Conservation (phyloP, 2,113 vertebrate genomes). For the Corapipo altera region DNA sequence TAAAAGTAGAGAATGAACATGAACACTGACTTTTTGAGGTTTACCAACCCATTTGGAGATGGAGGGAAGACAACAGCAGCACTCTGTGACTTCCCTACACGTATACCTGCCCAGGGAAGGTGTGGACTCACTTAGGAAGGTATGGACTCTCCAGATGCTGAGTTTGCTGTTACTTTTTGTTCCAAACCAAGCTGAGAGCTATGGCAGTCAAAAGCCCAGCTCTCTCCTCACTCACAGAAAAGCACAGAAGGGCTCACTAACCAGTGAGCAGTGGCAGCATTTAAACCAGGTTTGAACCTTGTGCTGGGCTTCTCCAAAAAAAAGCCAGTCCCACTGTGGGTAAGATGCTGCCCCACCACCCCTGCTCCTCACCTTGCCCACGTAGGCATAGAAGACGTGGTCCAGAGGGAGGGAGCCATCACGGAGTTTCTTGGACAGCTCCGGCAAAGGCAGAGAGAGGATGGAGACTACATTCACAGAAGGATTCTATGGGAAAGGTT, state of each 20-base stretch:
- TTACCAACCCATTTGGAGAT: not conserved
- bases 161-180: not conserved
- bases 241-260: not conserved
- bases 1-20: not conserved
- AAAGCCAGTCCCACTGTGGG: accelerated
- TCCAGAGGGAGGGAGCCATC: slow-evolving; percentile 71
- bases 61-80: not conserved
- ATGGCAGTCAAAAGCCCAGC: not conserved
- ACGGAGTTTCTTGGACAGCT: slow-evolving; percentile 70
- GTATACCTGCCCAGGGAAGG: not conserved
- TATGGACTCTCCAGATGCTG: not conserved
- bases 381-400: slow-evolving; percentile 77
- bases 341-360: accelerated
- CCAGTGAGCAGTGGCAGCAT: not conserved
- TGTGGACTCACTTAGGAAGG: not conserved
- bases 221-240: not conserved
- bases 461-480: slow-evolving; percentile 33
- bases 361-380: slow-evolving; percentile 77
- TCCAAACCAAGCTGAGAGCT: not conserved
- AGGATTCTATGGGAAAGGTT: slow-evolving; percentile 60
- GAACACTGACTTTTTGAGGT: not conserved
- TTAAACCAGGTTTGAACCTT: not conserved
- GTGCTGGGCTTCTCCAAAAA: not conserved
- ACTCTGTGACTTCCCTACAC: not conserved
- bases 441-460: slow-evolving; percentile 68